Evolutionary conservation across 1,140 invertebrate species (phyloP).

Genomic region (Zaprionus davidi): DNA sequence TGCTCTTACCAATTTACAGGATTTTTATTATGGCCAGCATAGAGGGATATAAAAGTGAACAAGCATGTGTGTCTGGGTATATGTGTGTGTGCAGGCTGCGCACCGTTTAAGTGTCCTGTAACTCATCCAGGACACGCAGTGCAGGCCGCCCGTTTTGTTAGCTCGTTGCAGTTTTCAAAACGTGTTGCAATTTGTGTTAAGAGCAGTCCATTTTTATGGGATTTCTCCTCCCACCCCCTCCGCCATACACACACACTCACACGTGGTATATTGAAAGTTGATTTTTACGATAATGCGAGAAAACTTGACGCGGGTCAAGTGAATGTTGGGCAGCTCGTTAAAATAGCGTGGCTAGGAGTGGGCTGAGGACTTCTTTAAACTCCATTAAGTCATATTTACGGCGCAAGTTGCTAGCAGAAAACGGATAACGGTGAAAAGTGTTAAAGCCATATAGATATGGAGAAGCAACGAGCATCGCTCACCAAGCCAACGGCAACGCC

Average conservation of each 20-base stretch:
- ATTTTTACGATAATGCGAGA: constrained; percentile 77
- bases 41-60: constrained; percentile 41
- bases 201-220: constrained; percentile 58
- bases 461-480: constrained; percentile 1
- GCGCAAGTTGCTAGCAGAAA: constrained; percentile 44
- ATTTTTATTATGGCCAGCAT: constrained; percentile 43
- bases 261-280: constrained; percentile 61
- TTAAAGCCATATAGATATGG: constrained; percentile 60
- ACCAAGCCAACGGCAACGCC: neutral
- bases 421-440: constrained; percentile 58
- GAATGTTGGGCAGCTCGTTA: constrained; percentile 45
- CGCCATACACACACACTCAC: neutral
- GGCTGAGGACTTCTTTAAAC: constrained; percentile 66
- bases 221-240: neutral
- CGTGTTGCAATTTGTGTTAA: constrained; percentile 72
- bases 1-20: constrained; percentile 29
- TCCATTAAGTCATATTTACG: constrained; percentile 78
- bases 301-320: constrained; percentile 63
- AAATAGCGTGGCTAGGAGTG: constrained; percentile 25
- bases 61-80: neutral
- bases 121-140: constrained; percentile 41
- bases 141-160: constrained; percentile 47
- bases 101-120: constrained; percentile 31
- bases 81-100: constrained; percentile 5
- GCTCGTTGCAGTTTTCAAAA: constrained; percentile 60